Percentiles rank a stretch among this genome's conserved stretches.
These are phyloP conservation scores for Frankliniella fusca DNA, from an alignment of 2,888 invertebrate genomes.

Conservation along the genomic window DNA sequence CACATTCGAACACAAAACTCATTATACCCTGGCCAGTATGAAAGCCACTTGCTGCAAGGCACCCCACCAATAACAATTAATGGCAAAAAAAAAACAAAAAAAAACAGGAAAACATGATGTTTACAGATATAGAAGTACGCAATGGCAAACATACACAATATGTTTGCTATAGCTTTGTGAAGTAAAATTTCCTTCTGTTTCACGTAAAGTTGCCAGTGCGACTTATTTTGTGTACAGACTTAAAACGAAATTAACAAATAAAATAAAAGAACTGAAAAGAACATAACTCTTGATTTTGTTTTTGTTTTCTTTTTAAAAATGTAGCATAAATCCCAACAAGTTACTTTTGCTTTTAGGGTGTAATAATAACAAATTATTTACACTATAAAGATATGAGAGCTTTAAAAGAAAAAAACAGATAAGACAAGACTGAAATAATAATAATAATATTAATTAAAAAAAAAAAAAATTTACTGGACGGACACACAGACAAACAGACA, in stretches of 20 bases:
- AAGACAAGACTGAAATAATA: conserved; percentile 20
- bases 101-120: not conserved
- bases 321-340: conserved; percentile 26
- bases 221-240: conserved; percentile 21
- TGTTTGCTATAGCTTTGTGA: not conserved
- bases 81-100: not conserved
- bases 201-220: conserved; percentile 4
- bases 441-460: conserved; percentile 9
- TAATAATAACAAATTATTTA: conserved; percentile 17
- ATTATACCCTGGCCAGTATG: not conserved
- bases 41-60: not conserved
- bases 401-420: conserved; percentile 14
- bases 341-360: conserved; percentile 16
- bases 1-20: not conserved
- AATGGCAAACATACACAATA: conserved; percentile 18
- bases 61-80: conserved; percentile 12
- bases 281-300: conserved; percentile 17
- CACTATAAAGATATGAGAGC: conserved; percentile 26
- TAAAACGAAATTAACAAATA: conserved; percentile 23
- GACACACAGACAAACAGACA: conserved; percentile 24
- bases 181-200: not conserved
- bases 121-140: not conserved
- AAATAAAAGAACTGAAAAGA: conserved; percentile 25
- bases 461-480: conserved; percentile 12
- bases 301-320: conserved; percentile 3